These are phyloP conservation scores for Asbolus verrucosus DNA, from an alignment of 1,140 invertebrate species.

Conservation along the genomic window DNA sequence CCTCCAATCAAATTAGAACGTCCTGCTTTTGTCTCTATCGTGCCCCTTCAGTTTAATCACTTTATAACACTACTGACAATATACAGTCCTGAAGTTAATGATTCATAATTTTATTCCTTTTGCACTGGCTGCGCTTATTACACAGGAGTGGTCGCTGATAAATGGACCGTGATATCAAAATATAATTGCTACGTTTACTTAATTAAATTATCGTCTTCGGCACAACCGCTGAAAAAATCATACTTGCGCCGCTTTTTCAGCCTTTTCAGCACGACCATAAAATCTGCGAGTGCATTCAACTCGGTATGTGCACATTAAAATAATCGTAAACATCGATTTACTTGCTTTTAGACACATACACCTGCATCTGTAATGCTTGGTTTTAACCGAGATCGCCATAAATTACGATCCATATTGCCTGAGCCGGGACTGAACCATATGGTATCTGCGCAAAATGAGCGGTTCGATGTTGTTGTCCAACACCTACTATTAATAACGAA, in stretches of 20 bases:
- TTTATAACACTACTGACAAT: constrained; percentile 23
- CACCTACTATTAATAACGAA: constrained; percentile 25
- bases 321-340: constrained; percentile 43
- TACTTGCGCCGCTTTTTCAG: no score
- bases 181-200: constrained; percentile 28
- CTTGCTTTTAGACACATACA: constrained; percentile 17
- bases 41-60: constrained; percentile 31
- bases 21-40: constrained; percentile 39
- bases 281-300: constrained; percentile 17
- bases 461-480: background rate
- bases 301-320: constrained; percentile 24
- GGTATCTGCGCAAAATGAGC: constrained; percentile 35
- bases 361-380: constrained; percentile 7
- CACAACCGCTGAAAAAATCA: background rate
- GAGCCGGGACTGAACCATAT: constrained; percentile 23
- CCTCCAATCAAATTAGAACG: constrained; percentile 39
- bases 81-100: constrained; percentile 34
- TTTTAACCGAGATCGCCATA: constrained; percentile 9
- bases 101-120: constrained; percentile 38
- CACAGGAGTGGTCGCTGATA: constrained; percentile 43
- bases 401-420: no score
- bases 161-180: constrained; percentile 31
- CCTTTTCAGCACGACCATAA: no score
- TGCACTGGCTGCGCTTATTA: no score
- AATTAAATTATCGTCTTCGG: constrained; percentile 38